Conservation (phyloP, 2,888 invertebrate genomes). For the Sipha maydis region DNA sequence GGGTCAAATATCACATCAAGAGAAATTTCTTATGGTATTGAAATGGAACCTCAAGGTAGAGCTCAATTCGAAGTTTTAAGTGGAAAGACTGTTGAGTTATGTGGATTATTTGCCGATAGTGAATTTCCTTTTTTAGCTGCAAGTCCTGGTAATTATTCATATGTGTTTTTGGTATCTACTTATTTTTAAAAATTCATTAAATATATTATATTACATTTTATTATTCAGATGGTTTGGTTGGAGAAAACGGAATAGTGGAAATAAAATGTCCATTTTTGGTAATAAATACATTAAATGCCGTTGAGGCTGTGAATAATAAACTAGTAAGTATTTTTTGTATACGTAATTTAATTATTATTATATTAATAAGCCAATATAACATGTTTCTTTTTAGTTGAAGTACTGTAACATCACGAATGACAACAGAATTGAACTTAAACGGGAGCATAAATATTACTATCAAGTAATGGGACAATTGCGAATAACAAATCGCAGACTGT, state of each 20-base stretch:
- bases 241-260: not conserved
- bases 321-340: constrained; percentile 10
- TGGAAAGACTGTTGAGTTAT: not conserved
- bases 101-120: constrained; percentile 1
- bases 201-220: not conserved
- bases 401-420: not conserved
- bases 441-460: constrained; percentile 1
- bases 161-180: too few relatives aligned
- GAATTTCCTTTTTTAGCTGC: constrained; percentile 3
- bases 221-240: not conserved
- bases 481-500: too few relatives aligned
- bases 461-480: not conserved
- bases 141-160: constrained; percentile 1
- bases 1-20: not conserved
- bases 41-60: constrained; percentile 2
- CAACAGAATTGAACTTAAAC: not conserved
- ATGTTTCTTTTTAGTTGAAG: constrained; percentile 5
- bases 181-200: not conserved
- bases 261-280: not conserved
- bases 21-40: constrained; percentile 12
- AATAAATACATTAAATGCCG: not conserved
- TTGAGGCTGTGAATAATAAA: constrained; percentile 1
- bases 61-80: not conserved
- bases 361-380: too few relatives aligned
- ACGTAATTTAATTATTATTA: not conserved